These are phyloP conservation scores for Paedocypris sp. DNA, from an alignment of 2,113 vertebrate species.

Conservation along the genomic window DNA sequence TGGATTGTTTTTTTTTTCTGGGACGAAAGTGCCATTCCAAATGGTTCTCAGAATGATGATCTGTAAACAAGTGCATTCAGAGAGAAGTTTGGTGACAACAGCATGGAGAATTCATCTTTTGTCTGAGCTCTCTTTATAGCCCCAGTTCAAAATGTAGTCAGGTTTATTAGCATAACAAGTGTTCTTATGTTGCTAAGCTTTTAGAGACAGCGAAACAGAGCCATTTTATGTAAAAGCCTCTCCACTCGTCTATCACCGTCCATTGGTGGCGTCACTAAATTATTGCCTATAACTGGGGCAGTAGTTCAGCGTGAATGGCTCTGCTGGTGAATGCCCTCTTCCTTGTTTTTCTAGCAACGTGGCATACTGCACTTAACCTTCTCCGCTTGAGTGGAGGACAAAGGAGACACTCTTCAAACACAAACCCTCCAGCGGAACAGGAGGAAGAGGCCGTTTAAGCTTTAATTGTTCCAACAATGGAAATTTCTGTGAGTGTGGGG, in stretches of 20 bases:
- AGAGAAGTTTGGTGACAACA: background rate
- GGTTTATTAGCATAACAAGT: constrained; percentile 21
- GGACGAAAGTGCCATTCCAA: too few relatives aligned
- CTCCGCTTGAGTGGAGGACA: constrained; percentile 25
- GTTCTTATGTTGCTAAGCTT: constrained; percentile 15
- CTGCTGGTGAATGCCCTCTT: constrained; percentile 17
- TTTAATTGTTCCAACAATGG: constrained; percentile 30
- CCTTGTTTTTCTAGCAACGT: constrained; percentile 7
- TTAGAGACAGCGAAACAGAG: constrained; percentile 6
- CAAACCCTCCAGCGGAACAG: constrained; percentile 1
- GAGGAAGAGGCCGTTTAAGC: constrained; percentile 2
- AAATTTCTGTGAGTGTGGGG: background rate
- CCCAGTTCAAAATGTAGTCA: background rate
- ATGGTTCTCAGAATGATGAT: background rate
- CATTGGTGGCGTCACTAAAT: background rate
- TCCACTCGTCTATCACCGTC: constrained; percentile 6
- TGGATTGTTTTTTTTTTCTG: background rate
- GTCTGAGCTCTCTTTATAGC: constrained; percentile 1
- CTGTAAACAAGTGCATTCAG: background rate
- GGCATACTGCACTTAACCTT: constrained; percentile 31
- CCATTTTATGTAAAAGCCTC: constrained; percentile 19
- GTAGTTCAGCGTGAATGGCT: constrained; percentile 11
- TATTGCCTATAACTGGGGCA: constrained; percentile 1
- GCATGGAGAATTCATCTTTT: background rate
- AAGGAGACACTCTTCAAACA: constrained; percentile 20